Conservation (phyloP, 2,113 vertebrate genomes). For the Onychostoma macrolepis region DNA sequence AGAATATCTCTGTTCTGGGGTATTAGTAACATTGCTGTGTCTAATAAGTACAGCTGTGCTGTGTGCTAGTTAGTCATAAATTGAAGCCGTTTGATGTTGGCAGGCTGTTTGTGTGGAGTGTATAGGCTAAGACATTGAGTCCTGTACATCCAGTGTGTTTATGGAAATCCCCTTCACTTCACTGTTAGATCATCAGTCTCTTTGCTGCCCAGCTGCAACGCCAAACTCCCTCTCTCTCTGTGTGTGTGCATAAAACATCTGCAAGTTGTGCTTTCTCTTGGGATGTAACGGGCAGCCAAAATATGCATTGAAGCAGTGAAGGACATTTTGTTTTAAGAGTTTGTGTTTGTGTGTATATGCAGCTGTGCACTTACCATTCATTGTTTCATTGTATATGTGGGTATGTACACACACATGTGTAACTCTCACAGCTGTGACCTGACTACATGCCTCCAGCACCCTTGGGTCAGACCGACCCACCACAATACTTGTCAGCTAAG, state of each 20-base stretch:
- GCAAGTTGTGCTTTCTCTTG: slow-evolving; percentile 42
- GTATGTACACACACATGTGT: slow-evolving; percentile 33
- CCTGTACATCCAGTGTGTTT: slow-evolving; percentile 25
- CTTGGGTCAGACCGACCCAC: slow-evolving; percentile 39
- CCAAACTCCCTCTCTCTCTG: neutral
- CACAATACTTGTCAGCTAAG: slow-evolving; percentile 48
- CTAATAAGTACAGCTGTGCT: slow-evolving; percentile 17
- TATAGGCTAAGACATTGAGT: slow-evolving; percentile 2
- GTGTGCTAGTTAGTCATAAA: slow-evolving; percentile 1
- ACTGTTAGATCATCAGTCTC: slow-evolving; percentile 45
- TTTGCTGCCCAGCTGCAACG: slow-evolving; percentile 48
- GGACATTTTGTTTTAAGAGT: slow-evolving; percentile 21
- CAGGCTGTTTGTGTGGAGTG: slow-evolving; percentile 19
- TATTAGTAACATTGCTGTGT: slow-evolving; percentile 4
- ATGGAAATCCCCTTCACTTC: slow-evolving; percentile 54
- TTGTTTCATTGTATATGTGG: slow-evolving; percentile 26
- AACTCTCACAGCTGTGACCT: slow-evolving; percentile 50
- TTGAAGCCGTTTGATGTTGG: slow-evolving; percentile 11
- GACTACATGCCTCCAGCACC: neutral
- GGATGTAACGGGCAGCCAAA: slow-evolving; percentile 45
- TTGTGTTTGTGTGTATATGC: slow-evolving; percentile 37
- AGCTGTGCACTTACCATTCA: slow-evolving; percentile 4
- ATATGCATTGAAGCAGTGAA: slow-evolving; percentile 34
- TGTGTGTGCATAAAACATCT: slow-evolving; percentile 46
- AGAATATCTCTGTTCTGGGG: neutral